A percentile compares a stretch with the other conserved stretches of the same genome.
Conservation (phyloP, 2,888 invertebrate genomes). For the Noctua janthe region DNA sequence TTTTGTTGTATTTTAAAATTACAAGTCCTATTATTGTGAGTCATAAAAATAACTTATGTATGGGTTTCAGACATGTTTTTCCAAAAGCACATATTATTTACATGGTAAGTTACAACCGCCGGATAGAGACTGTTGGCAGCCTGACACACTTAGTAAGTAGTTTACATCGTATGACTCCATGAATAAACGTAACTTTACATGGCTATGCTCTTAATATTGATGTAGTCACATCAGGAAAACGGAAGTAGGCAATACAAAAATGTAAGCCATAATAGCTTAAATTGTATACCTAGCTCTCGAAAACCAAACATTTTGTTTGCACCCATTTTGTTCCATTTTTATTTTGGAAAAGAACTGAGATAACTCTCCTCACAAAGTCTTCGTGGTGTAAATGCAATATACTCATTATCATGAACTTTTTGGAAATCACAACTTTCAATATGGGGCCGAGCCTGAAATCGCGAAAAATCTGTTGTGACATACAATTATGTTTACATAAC, state of each 20-base stretch:
- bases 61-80: neutral
- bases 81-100: neutral
- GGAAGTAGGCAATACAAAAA: neutral
- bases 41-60: too few relatives aligned
- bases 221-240: conserved; percentile 7
- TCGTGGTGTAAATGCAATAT: neutral
- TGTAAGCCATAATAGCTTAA: too few relatives aligned
- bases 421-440: neutral
- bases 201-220: neutral
- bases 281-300: neutral
- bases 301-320: neutral
- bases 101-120: neutral
- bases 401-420: neutral
- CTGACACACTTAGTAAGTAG: neutral
- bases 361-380: neutral
- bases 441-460: neutral
- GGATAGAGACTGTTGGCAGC: neutral
- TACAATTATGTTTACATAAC: neutral
- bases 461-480: neutral
- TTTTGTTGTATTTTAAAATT: too few relatives aligned
- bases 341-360: neutral
- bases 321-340: neutral
- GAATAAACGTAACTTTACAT: neutral
- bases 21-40: too few relatives aligned
- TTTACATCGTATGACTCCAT: neutral